A percentile compares a stretch with the other conserved stretches of the same genome.
Conservation (phyloP, 2,113 vertebrate species). For the Lichenostomus cassidix region DNA sequence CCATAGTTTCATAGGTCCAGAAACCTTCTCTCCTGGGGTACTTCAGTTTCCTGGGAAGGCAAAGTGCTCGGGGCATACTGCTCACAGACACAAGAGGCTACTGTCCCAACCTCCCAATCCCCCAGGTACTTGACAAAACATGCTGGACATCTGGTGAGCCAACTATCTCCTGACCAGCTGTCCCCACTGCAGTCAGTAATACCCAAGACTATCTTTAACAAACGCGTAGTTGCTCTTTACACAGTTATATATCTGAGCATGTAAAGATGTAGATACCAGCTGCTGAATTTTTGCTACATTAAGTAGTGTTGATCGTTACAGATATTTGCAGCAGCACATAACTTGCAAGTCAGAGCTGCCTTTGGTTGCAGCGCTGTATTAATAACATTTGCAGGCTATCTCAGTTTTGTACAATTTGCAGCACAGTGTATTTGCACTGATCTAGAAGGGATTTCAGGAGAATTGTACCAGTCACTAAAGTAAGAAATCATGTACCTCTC, state of each 20-base stretch:
- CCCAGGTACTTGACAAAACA: background rate
- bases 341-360: background rate
- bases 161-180: background rate
- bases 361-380: background rate
- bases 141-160: background rate
- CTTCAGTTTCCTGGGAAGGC: background rate
- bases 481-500: rapidly evolving
- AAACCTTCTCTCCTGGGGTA: background rate
- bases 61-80: rapidly evolving
- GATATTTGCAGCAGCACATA: background rate
- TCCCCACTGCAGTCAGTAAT: background rate
- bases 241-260: background rate
- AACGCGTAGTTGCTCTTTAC: background rate
- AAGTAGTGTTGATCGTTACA: background rate
- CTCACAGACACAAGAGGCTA: background rate
- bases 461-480: background rate
- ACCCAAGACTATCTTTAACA: background rate
- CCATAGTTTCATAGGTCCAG: rapidly evolving
- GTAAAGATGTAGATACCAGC: background rate
- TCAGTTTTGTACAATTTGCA: background rate
- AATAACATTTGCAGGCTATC: background rate
- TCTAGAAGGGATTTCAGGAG: background rate
- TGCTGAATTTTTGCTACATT: constrained; percentile 7
- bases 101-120: background rate
- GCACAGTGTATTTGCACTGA: background rate